Base-by-base conservation (phyloP, 1,140 invertebrate genomes). In the Bombus superbus region DNA sequence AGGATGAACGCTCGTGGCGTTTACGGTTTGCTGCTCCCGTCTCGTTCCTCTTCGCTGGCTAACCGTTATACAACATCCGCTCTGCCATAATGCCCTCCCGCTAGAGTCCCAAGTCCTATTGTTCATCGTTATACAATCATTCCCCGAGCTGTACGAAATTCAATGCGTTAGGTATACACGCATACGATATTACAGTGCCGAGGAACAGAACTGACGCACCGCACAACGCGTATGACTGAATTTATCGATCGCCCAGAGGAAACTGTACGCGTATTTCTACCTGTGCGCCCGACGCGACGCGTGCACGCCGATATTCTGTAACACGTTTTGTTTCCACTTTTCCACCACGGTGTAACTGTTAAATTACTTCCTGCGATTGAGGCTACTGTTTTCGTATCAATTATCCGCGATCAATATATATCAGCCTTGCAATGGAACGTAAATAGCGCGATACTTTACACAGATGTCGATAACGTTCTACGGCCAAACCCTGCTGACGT, bases 1-100 rank as follows among this genome's bases (percentile, higher is more conserved):
- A 88, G 87, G 86, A 86, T 78, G 86, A 91, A 89, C 88, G 87
- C 80, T 91, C 69, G 88, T 88, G 83, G 90, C 87, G 88, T 92
- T 93, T 91, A 93, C 92, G 92, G 92, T 89, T 92, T 92, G 92
- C 88, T 92, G 92, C 88, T 90, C 89, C 88, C 89, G 88, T 90
- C 86, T 91, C 91, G 93, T 93, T 93, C 93, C 93, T 93, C 93
- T 93, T 93, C 91, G 93, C 91, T 93, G 92, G 83, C 89, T 93
- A 93, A 93, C 93, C 92, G 93, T 93, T 93, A 93, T 93, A 93
- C 93, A 93, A 93, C 93, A 93, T 93, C 93, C 93, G 93, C 86
- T 93, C 91, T 91, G 81, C 91, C 93, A 92, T 92, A 93, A 92
- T 92, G 91, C 90, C 88, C 90, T 89, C 89, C 86, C 92, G 90